Percentiles rank a stretch among this genome's conserved stretches.
These are phyloP conservation scores for Esperia sulphurella DNA, from an alignment of 2,888 invertebrate species.

Conservation along the genomic window DNA sequence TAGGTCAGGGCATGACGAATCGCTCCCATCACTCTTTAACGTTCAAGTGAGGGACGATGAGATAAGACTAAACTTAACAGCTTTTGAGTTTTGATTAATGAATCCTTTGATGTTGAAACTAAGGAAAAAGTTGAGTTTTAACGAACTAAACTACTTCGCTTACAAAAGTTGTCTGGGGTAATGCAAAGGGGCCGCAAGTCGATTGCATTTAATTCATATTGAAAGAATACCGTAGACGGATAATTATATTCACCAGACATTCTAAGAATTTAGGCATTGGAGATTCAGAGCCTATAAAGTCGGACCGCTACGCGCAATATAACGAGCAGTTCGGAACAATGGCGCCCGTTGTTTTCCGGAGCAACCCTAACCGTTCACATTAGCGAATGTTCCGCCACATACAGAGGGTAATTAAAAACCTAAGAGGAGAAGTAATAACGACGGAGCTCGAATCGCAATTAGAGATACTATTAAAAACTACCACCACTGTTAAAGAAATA, in stretches of 20 bases:
- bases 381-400: conserved; percentile 64
- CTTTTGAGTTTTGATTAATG: conserved; percentile 42
- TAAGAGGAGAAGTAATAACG: conserved; percentile 45
- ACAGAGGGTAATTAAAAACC: conserved; percentile 69
- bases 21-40: conserved; percentile 60
- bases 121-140: conserved; percentile 4
- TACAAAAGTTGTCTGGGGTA: conserved; percentile 7
- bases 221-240: conserved; percentile 44
- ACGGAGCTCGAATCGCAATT: conserved; percentile 43
- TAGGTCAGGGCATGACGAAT: conserved; percentile 70
- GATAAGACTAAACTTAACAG: conserved; percentile 57
- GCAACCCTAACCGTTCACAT: conserved; percentile 55
- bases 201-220: conserved; percentile 21
- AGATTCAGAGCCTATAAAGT: conserved; percentile 52
- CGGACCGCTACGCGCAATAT: conserved; percentile 66
- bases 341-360: conserved; percentile 57
- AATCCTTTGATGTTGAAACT: conserved; percentile 19
- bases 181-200: conserved; percentile 1
- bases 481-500: conserved; percentile 2
- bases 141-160: conserved; percentile 1
- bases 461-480: conserved; percentile 33
- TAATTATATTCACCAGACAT: conserved; percentile 62
- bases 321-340: conserved; percentile 66
- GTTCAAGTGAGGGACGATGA: conserved; percentile 41
- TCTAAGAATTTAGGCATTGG: conserved; percentile 64